These are phyloP conservation scores for Antedon bifida DNA, from an alignment of 35 echinoderm and acorn worm species.

Conservation along the genomic window DNA sequence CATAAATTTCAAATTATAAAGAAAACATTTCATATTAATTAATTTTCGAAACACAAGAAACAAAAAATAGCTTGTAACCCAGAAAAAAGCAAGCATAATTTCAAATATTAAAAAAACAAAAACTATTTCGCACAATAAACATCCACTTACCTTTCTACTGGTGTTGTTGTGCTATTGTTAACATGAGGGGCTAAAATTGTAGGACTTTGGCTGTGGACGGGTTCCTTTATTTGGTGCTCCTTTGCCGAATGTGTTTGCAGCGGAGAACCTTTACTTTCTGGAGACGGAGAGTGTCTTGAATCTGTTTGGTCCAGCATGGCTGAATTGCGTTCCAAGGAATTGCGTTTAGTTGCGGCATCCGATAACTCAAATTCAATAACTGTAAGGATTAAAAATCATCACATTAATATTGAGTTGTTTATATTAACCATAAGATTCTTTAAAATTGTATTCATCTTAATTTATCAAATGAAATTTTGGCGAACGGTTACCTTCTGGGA, in stretches of 20 bases:
- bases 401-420: too few species aligned
- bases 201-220: background rate
- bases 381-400: background rate
- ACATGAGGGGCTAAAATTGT: background rate
- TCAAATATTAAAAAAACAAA: too few species aligned
- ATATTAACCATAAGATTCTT: too few species aligned
- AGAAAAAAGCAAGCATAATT: too few species aligned
- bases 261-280: background rate
- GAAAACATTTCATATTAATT: too few species aligned
- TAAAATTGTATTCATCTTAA: too few species aligned
- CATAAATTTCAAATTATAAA: too few species aligned
- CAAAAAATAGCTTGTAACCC: too few species aligned
- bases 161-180: background rate
- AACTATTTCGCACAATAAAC: too few species aligned
- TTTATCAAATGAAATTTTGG: too few species aligned
- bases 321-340: background rate
- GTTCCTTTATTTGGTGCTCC: too few species aligned
- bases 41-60: too few species aligned
- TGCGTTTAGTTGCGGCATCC: background rate
- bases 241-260: background rate
- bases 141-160: background rate
- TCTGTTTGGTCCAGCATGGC: background rate
- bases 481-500: slow-evolving; percentile 61
- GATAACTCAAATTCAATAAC: background rate
- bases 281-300: background rate